Conservation (phyloP, 2,888 invertebrate species). For the Acheta domesticus region DNA sequence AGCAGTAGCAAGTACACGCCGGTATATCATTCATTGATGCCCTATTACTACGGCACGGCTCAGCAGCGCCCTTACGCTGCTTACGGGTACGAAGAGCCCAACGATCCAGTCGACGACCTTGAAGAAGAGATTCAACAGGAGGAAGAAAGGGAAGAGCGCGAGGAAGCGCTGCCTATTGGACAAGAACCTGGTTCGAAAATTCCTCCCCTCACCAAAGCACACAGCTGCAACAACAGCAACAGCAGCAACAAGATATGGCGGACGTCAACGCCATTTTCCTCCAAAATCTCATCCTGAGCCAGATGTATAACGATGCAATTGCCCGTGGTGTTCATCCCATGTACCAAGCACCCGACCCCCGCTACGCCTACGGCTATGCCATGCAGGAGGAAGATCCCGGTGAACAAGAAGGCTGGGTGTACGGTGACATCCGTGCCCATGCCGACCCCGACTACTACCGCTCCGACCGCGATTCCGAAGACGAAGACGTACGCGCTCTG, state of each 20-base stretch:
- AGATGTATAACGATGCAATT: conserved; percentile 59
- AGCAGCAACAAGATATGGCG: conserved; percentile 43
- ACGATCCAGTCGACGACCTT: conserved; percentile 54
- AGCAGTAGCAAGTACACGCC: conserved; percentile 50
- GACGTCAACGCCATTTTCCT: conserved; percentile 61
- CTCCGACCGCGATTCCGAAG: conserved; percentile 50
- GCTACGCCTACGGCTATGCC: conserved; percentile 2
- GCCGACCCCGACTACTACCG: conserved; percentile 39
- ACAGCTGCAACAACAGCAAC: conserved; percentile 26
- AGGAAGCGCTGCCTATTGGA: conserved; percentile 60
- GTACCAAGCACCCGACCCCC: neutral
- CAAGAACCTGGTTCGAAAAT: conserved; percentile 65
- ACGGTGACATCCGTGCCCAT: conserved; percentile 37
- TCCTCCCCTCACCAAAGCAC: conserved; percentile 38
- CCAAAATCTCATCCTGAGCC: conserved; percentile 63
- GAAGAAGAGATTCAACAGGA: conserved; percentile 61
- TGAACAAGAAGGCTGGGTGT: conserved; percentile 48
- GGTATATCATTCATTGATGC: conserved; percentile 45
- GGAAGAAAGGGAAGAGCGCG: conserved; percentile 56
- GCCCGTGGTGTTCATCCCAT: neutral
- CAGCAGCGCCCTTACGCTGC: conserved; percentile 48
- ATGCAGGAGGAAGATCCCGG: conserved; percentile 40
- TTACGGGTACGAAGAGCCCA: conserved; percentile 47
- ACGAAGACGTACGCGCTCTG: conserved; percentile 63
- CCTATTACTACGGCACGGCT: conserved; percentile 49